Base-by-base conservation (phyloP, 2,888 invertebrate genomes). In the Eupithecia dodoneata region DNA sequence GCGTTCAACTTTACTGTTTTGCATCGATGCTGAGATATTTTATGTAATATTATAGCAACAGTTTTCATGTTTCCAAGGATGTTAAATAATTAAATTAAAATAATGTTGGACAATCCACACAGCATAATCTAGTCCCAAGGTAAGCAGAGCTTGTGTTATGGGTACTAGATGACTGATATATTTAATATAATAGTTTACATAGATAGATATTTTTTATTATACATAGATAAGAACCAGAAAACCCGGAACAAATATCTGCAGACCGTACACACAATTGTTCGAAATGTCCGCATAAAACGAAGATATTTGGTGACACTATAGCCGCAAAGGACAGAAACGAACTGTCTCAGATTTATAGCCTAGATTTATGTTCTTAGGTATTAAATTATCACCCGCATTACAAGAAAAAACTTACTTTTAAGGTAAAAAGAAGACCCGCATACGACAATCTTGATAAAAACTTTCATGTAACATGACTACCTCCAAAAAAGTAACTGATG, bases 401-500 rank as follows among this genome's bases (percentile, higher is more conserved):
- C 67, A 75, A 72, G 73, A 74, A n/a, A 44, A 44, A n/a, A 63
- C 75, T 75, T 66, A 73, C 65, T 78, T 76, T 78, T 79, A 77
- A 72, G 73, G 49, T 42, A 69, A 69, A 44, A 49, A 52, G 67
- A 55, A 49, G 6, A 41, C 30, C 49, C 55, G n/a, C 63, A 66
- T 44, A 66, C 52, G 69, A 73, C 12, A 59, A 75, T 79, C 80
- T 75, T 77, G 79, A 77, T 80, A 80, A 79, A 75, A 78, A 66
- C 67, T 79, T 76, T 75, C 63, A 63, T 67, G 45, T 77, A 77
- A 71, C 66, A 71, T 74, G 79, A 71, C 79, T 76, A 59, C 55
- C 47, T 55, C 45, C 63, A 74, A 79, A 81, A 78, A 81, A 81
- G 78, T 78, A 63, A 73, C 77, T 71, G 76, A 76, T 77, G 77